Conservation (phyloP, 2,888 invertebrate genomes). For the Microchrysa polita region DNA sequence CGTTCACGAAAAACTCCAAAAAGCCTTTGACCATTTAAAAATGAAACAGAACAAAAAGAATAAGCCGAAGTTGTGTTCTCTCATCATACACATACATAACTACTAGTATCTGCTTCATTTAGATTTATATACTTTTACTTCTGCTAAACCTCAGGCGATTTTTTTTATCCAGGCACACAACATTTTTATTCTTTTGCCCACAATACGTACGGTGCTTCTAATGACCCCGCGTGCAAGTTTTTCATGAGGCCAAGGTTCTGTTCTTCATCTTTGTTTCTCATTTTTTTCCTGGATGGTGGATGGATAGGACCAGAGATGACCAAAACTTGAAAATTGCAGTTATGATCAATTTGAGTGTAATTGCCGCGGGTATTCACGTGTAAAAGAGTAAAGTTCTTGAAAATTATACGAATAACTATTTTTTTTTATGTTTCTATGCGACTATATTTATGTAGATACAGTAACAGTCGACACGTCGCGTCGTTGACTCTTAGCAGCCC, state of each 20-base stretch:
- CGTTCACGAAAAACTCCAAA: constrained; percentile 20
- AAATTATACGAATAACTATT: neutral
- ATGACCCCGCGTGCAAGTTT: constrained; percentile 2
- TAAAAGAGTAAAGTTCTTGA: constrained; percentile 28
- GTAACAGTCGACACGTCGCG: no score
- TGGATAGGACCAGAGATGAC: neutral
- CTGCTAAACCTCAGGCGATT: constrained; percentile 12
- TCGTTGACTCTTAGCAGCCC: no score
- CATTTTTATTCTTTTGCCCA: neutral
- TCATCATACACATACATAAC: no score
- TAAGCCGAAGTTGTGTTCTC: neutral
- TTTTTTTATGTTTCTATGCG: neutral
- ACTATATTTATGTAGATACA: neutral
- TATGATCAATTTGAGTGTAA: constrained; percentile 17
- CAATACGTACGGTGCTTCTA: constrained; percentile 2
- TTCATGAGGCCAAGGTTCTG: neutral
- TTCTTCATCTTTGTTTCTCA: no score
- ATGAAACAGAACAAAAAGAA: no score
- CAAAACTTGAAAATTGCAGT: constrained; percentile 18
- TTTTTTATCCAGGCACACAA: no score
- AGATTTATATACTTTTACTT: neutral
- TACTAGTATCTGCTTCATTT: no score
- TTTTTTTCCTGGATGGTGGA: no score
- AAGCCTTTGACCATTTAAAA: constrained; percentile 32
- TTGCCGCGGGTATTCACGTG: constrained; percentile 21